These are phyloP conservation scores for Diprion similis DNA, from an alignment of 1,140 invertebrate species.

Conservation along the genomic window DNA sequence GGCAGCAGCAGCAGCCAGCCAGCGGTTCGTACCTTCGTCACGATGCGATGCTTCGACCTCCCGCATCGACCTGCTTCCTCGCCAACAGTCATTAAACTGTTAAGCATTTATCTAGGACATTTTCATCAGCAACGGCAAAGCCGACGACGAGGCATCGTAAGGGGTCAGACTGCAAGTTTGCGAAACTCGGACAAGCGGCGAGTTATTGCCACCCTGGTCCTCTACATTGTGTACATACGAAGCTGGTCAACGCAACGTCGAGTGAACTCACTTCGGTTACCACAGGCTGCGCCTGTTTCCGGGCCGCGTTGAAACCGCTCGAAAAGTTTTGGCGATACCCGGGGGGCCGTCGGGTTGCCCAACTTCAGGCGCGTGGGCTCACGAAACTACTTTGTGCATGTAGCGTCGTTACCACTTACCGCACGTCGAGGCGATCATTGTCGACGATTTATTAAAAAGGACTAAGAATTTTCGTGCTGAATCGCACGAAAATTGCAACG, in stretches of 20 bases:
- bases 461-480: no score
- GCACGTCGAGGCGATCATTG: no score
- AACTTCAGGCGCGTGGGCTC: not conserved
- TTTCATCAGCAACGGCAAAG: not conserved
- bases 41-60: not conserved
- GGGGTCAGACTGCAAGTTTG: not conserved
- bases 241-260: not conserved
- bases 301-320: not conserved
- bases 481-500: no score
- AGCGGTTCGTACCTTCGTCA: not conserved
- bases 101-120: slow-evolving; percentile 1
- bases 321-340: not conserved
- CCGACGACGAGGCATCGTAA: not conserved
- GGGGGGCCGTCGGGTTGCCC: not conserved
- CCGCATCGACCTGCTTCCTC: not conserved
- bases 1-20: not conserved
- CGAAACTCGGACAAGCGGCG: not conserved
- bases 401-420: no score
- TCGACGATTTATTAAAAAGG: no score
- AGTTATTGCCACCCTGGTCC: not conserved
- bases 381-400: no score
- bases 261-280: not conserved
- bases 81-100: not conserved
- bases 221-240: not conserved
- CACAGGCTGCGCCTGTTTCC: not conserved